Evolutionary conservation across 1,140 invertebrate genomes (phyloP).

Genomic region (Pteromalus puparum): DNA sequence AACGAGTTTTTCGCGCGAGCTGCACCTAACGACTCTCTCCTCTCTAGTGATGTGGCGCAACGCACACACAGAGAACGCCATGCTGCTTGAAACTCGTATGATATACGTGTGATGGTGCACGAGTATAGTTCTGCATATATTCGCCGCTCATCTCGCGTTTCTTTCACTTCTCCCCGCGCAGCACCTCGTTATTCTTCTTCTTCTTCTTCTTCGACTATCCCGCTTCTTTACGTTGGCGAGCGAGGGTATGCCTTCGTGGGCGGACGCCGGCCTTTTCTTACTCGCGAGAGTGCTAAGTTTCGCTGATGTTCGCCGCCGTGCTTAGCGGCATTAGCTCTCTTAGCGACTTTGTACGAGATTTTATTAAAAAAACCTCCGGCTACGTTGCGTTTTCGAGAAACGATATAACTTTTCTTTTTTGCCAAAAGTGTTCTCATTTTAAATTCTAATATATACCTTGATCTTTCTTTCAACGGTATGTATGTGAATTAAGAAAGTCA

Average conservation of each 20-base stretch:
- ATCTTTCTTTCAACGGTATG: no score
- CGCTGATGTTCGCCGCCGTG: neutral
- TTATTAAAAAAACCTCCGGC: neutral
- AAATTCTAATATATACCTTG: neutral
- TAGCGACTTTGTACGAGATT: neutral
- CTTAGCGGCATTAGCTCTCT: neutral
- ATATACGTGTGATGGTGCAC: neutral
- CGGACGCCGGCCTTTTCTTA: neutral
- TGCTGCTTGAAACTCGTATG: neutral
- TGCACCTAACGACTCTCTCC: neutral
- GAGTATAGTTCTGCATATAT: neutral
- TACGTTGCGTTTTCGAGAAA: neutral
- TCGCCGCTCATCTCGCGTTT: neutral
- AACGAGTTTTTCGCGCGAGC: slow-evolving; percentile 16
- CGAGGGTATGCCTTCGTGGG: neutral
- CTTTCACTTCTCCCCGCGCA: neutral
- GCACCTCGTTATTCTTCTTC: neutral
- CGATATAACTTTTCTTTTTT: neutral
- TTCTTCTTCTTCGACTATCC: neutral
- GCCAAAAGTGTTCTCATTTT: neutral
- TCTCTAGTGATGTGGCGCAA: slow-evolving; percentile 11
- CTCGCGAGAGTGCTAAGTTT: neutral
- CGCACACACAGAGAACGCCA: neutral
- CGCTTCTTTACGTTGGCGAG: neutral
- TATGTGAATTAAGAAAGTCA: no score